Percentiles rank a stretch among this genome's conserved stretches.
Conservation (phyloP, 1,140 invertebrate species). For the Heliconius congener region DNA sequence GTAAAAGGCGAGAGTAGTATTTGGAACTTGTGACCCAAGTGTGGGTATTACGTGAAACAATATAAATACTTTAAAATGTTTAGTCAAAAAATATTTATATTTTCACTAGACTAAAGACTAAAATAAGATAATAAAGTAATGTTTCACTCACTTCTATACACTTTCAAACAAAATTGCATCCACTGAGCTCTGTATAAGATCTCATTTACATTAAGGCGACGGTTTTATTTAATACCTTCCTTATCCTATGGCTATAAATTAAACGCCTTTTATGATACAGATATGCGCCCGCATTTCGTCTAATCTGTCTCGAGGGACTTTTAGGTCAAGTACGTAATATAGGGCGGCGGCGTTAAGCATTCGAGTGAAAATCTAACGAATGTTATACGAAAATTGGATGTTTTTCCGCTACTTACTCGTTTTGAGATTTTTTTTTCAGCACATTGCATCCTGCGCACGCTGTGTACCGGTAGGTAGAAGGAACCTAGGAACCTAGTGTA, state of each 20-base stretch:
- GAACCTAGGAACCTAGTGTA: no score
- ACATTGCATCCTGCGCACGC: no score
- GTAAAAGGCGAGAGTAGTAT: no score
- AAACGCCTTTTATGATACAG: constrained; percentile 40
- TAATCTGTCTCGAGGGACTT: constrained; percentile 37
- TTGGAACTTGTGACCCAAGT: no score
- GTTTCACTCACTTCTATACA: not conserved
- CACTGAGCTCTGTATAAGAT: not conserved
- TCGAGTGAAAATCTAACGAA: not conserved
- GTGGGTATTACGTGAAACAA: no score
- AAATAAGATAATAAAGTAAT: not conserved
- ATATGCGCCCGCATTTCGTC: constrained; percentile 39
- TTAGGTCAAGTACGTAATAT: constrained; percentile 23
- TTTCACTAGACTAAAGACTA: not conserved
- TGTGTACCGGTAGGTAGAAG: no score
- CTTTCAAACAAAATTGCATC: constrained; percentile 1
- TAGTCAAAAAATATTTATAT: not conserved
- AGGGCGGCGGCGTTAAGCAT: constrained; percentile 4
- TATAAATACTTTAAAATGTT: not conserved
- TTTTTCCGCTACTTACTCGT: not conserved
- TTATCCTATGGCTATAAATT: constrained; percentile 33
- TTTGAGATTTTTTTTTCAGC: not conserved
- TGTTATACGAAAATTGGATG: not conserved
- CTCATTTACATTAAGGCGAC: not conserved
- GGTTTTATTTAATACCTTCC: constrained; percentile 8